phyloP scores from a whole-genome alignment of 2,888 invertebrate genomes.

The Drosophila nr. perissopoda region DNA sequence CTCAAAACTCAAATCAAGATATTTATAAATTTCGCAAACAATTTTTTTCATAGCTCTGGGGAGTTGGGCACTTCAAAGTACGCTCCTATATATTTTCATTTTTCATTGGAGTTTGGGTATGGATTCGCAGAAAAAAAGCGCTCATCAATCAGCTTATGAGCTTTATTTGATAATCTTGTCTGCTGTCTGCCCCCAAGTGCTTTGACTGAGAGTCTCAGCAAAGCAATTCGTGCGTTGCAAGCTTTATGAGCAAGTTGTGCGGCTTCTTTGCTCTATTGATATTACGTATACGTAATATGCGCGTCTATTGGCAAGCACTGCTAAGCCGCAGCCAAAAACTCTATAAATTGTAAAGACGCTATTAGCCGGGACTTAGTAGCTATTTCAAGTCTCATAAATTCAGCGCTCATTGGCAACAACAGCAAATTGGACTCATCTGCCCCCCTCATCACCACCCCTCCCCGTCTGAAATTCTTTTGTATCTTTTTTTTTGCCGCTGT shows the following conservation, averaged over 20 bases:
- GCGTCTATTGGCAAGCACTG: conserved; percentile 55
- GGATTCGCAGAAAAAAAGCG: background rate
- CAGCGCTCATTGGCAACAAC: conserved; percentile 42
- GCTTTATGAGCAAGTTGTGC: conserved; percentile 14
- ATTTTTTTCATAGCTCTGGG: background rate
- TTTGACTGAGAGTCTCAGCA: background rate
- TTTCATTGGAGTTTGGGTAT: background rate
- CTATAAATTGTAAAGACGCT: conserved; percentile 79
- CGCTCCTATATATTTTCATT: background rate
- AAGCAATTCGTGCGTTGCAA: conserved; percentile 19
- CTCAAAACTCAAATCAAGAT: background rate
- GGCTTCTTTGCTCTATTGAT: conserved; percentile 29
- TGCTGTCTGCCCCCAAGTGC: background rate
- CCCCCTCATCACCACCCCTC: background rate
- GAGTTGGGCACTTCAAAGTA: background rate
- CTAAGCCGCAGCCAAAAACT: conserved; percentile 68
- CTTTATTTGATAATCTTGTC: conserved; percentile 1
- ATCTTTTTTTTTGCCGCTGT: conserved; percentile 30
- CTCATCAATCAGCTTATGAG: conserved; percentile 6
- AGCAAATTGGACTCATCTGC: conserved; percentile 40
- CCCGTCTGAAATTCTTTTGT: background rate
- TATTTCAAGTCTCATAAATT: conserved; percentile 67
- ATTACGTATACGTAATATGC: conserved; percentile 56
- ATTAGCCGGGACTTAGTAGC: conserved; percentile 75
- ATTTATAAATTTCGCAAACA: background rate